Conservation (phyloP, 2,888 invertebrate species). For the Sminthurinus aureus region DNA sequence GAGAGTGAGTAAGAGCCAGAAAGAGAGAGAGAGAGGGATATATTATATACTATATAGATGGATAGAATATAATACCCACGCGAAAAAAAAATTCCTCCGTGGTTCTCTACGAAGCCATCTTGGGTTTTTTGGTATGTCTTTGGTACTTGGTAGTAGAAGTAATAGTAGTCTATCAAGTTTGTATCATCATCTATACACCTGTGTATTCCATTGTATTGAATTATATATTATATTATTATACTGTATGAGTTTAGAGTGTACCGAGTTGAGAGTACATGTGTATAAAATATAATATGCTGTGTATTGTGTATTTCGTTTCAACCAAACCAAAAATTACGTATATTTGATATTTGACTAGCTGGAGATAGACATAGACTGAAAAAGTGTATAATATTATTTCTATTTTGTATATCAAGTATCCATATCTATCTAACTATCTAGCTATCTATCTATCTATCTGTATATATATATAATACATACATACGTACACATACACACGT, state of each 20-base stretch:
- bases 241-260: not conserved
- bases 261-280: not conserved
- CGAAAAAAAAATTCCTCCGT: conserved; percentile 51
- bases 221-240: not conserved
- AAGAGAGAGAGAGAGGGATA: not conserved
- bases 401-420: too few species aligned
- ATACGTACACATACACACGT: not conserved
- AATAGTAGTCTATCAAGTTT: conserved; percentile 36
- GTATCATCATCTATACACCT: conserved; percentile 41
- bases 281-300: not conserved
- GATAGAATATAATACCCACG: conserved; percentile 49
- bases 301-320: conserved; percentile 19
- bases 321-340: conserved; percentile 24
- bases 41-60: not conserved
- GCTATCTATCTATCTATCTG: too few species aligned
- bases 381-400: too few species aligned
- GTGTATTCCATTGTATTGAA: conserved; percentile 13
- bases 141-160: not conserved
- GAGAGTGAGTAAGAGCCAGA: not conserved
- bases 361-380: too few species aligned
- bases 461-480: not conserved
- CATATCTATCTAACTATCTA: too few species aligned
- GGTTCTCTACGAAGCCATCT: conserved; percentile 51
- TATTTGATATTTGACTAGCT: not conserved
- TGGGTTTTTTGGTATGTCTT: conserved; percentile 51